Base-by-base conservation (phyloP, 1,140 invertebrate species). In the Venustaconcha ellipsiformis region DNA sequence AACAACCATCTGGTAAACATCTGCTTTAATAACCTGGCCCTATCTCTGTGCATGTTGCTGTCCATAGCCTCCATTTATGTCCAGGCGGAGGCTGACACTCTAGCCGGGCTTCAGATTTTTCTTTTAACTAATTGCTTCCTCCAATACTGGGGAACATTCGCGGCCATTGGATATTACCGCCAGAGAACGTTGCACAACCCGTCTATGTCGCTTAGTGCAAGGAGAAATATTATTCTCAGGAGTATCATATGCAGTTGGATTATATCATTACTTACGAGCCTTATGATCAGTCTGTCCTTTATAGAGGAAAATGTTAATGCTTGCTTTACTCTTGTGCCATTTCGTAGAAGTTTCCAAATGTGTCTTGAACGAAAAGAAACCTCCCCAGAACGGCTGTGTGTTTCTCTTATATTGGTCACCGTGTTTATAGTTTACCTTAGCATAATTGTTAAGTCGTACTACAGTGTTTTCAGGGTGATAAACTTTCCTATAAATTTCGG, bases 1-100 rank as follows among this genome's bases (percentile, higher is more conserved):
- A 86, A 86, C 68, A 79, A 70, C 14, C 83, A 84, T 65, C 76
- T 86, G 26, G 76, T 86, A 55, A 86, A 84, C 72, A 86, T 86
- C 57, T 86, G 84, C 67, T 70, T 76, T 57, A 86, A 82, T 58
- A 86, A 85, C 79, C 48, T 86, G 14, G 26, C 80, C 18, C 59
- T 85, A 70, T 76, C 74, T 30, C n/a, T 81, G n/a, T 72, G 78
- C 57, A 83, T 83, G 82, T 13, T 83, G n/a, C 58, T 83, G 0
- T 78, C 79, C 1, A 20, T 82, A 15, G 48, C 80, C 3, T 78
- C 76, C 1, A 57, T 84, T 15, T 67, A 70, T 26, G 20, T 76
- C 17, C 55, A 68, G 57, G n/a, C 23, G 15, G 62, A 71, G 14
- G 56, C 57, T 8, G 67, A 79, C 20, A 58, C 78, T 67, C 63